phyloP scores from a whole-genome alignment of 2,797 vertebrate species.

The Gymnopithys bicolor region DNA sequence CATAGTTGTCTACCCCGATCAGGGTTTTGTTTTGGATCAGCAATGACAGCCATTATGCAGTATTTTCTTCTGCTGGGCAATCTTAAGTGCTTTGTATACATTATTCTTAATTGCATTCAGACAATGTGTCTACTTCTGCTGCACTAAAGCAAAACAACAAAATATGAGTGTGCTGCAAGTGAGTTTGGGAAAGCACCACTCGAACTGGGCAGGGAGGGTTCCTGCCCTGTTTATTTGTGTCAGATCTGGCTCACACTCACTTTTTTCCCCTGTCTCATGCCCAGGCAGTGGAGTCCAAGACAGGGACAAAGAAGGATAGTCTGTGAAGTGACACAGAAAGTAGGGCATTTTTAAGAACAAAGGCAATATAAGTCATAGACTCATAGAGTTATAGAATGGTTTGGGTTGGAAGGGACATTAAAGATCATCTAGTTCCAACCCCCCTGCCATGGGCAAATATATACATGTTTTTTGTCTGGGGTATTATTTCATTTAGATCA shows the following conservation, averaged over 20 bases:
- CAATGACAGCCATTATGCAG: background rate
- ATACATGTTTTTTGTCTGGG: background rate
- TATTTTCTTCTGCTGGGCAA: background rate
- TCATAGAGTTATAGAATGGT: background rate
- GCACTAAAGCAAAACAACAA: background rate
- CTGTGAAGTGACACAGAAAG: background rate
- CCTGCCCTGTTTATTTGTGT: background rate
- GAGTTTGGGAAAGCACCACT: background rate
- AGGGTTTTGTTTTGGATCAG: background rate
- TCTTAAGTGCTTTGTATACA: background rate
- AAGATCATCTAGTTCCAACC: background rate
- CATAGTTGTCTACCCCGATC: background rate
- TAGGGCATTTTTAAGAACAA: background rate
- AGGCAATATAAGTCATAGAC: background rate
- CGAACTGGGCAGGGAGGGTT: background rate
- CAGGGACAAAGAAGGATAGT: background rate
- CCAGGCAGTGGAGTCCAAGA: background rate
- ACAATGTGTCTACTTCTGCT: background rate
- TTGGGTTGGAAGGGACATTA: background rate
- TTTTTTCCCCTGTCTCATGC: background rate
- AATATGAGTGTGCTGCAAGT: background rate
- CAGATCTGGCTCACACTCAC: background rate
- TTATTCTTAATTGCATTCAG: background rate
- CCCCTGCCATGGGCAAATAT: background rate
- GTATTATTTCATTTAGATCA: background rate